These are phyloP conservation scores for Brachypalpus laphriformis DNA, from an alignment of 2,888 invertebrate species.

Conservation along the genomic window DNA sequence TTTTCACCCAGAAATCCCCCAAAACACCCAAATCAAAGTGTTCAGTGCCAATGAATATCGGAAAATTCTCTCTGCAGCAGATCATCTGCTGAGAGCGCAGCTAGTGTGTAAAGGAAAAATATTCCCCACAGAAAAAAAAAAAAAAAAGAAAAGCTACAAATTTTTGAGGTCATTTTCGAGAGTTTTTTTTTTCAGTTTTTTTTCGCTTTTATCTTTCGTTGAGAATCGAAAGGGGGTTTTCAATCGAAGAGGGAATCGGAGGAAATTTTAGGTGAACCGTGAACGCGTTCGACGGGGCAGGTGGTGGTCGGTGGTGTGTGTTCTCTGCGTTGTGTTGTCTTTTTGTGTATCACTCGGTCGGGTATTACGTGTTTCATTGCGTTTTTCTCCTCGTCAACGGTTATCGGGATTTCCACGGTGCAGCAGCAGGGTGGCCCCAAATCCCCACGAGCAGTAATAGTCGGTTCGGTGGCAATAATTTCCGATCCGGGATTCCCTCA, in stretches of 20 bases:
- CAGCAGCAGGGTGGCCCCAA: constrained; percentile 6
- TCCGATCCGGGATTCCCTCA: background rate
- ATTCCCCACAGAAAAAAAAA: no score
- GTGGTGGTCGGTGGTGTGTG: constrained; percentile 72
- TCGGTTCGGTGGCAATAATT: constrained; percentile 30
- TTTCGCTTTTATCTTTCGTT: constrained; percentile 23
- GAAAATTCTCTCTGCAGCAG: constrained; percentile 60
- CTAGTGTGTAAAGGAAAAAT: constrained; percentile 62
- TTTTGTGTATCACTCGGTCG: constrained; percentile 67
- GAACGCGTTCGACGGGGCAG: constrained; percentile 75
- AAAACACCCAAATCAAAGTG: constrained; percentile 16
- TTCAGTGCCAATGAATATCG: constrained; percentile 60
- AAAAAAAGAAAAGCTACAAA: constrained; percentile 43
- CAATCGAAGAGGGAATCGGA: constrained; percentile 26
- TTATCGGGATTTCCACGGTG: constrained; percentile 38
- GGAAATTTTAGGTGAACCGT: constrained; percentile 70
- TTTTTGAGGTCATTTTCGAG: constrained; percentile 69
- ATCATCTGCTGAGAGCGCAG: constrained; percentile 43
- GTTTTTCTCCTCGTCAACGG: constrained; percentile 31
- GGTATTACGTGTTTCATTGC: constrained; percentile 62
- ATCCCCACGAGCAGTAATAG: constrained; percentile 16
- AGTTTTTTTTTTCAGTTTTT: constrained; percentile 25
- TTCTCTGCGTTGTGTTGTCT: constrained; percentile 72
- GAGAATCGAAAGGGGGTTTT: constrained; percentile 60
- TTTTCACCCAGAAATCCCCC: constrained; percentile 20